phyloP scores from a whole-genome alignment of 2,888 invertebrate species.

The Andrena fulva region DNA sequence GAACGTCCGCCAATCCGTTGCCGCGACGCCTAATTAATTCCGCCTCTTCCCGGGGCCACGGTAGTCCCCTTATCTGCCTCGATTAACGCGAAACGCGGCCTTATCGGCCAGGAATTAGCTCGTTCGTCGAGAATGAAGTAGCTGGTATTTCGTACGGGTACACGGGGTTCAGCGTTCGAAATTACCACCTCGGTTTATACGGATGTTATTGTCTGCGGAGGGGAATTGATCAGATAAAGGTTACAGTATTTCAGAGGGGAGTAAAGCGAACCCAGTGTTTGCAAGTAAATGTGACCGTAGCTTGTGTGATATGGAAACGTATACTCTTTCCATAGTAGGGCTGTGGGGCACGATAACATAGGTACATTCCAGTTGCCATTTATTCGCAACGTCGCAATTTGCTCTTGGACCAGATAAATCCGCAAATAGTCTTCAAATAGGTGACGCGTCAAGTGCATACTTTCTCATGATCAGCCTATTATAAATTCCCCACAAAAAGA shows the following conservation, averaged over 20 bases:
- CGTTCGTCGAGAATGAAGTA: constrained; percentile 61
- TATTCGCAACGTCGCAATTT: too few relatives aligned
- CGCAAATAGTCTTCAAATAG: too few relatives aligned
- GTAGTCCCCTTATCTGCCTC: constrained; percentile 67
- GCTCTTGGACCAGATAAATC: too few relatives aligned
- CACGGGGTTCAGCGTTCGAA: neutral
- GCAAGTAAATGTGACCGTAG: neutral
- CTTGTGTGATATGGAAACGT: neutral
- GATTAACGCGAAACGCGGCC: constrained; percentile 70
- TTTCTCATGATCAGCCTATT: too few relatives aligned
- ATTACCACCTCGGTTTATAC: neutral
- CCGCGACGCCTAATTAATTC: constrained; percentile 72
- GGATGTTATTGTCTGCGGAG: neutral
- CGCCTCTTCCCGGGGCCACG: constrained; percentile 68
- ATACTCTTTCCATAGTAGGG: neutral
- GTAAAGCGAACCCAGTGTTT: neutral
- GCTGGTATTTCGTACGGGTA: neutral
- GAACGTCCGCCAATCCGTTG: constrained; percentile 64
- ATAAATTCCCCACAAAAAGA: too few relatives aligned
- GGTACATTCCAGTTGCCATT: too few relatives aligned
- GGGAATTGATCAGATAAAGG: neutral
- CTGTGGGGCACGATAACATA: too few relatives aligned
- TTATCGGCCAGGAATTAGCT: constrained; percentile 71
- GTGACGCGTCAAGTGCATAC: too few relatives aligned
- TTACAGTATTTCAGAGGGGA: neutral